A percentile compares a stretch with the other conserved stretches of the same genome.
phyloP scores from a whole-genome alignment of 2,888 invertebrate species.

The Blastobasis adustella region DNA sequence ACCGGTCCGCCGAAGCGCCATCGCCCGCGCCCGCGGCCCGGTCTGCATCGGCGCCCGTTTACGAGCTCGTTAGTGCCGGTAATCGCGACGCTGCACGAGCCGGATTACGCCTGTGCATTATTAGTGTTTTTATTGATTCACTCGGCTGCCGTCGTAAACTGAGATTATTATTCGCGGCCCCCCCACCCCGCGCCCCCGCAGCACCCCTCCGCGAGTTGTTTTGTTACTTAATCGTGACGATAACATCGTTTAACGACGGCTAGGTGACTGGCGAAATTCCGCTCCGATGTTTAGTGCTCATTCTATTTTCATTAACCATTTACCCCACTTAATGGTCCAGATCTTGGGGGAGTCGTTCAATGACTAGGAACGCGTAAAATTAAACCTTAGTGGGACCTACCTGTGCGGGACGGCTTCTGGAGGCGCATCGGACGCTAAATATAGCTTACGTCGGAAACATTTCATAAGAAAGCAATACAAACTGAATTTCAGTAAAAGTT shows the following conservation, averaged over 20 bases:
- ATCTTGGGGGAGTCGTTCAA: conserved; percentile 68
- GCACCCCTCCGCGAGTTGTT: conserved; percentile 59
- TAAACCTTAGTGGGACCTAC: conserved; percentile 66
- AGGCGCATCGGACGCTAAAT: too few relatives aligned
- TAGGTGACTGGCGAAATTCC: conserved; percentile 74
- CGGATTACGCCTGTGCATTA: conserved; percentile 73
- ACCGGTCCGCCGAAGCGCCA: conserved; percentile 2
- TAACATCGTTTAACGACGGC: conserved; percentile 74
- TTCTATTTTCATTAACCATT: conserved; percentile 75
- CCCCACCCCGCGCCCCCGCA: conserved; percentile 31
- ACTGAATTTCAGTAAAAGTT: too few relatives aligned
- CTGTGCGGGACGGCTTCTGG: background rate
- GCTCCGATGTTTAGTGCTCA: conserved; percentile 74
- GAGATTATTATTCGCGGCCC: conserved; percentile 73
- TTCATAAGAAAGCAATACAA: too few relatives aligned
- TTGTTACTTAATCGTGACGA: conserved; percentile 74
- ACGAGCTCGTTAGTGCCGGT: conserved; percentile 72
- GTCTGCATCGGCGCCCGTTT: conserved; percentile 67
- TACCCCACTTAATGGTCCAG: conserved; percentile 72
- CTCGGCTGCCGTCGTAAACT: conserved; percentile 73
- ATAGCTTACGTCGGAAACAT: too few relatives aligned
- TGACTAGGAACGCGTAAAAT: conserved; percentile 64
- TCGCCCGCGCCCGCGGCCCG: conserved; percentile 41
- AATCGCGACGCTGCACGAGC: conserved; percentile 68
- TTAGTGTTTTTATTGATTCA: conserved; percentile 76